Base-by-base conservation (phyloP, 2,888 invertebrate genomes). In the Agrilus cyanescens region DNA sequence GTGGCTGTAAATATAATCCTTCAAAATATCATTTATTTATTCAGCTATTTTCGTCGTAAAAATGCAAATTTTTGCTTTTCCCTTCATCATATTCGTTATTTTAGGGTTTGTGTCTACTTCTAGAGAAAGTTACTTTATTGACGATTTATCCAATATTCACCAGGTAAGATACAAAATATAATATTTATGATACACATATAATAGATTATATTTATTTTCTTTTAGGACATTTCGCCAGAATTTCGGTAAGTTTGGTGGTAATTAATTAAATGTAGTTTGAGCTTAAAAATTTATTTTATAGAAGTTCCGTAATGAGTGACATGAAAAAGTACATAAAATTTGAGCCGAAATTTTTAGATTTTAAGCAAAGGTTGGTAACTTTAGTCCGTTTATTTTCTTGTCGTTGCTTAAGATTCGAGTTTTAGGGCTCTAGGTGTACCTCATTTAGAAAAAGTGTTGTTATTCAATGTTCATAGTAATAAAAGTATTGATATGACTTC, bases 401-500 rank as follows among this genome's bases (percentile, higher is more conserved):
- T 41, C 40, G 39, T 38, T 40, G 8, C 38, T 15, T n/a, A 12
- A 38, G 29, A 8, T 38, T 12, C 4, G 3, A 36, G 48, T 72
- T 72, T 48, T 63, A 83, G 87, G 68, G 80, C 87, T 60, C 79
- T 95, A 61, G 94, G 93, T 49, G 80, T 85, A 62, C 86, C 94
- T 50, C 84, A 85, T 61, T 80, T 85, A 67, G 82, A 85, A 68
- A 76, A 80, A 61, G 94, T 95, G 51, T 85, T 84, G 55, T 73
- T 96, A 55, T 80, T 84, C 67, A 96, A 96, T 75, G 78, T 79
- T 57, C 87, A 86, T 71, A 71, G 73, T 54, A 88, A 91, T 71
- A 80, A 80, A 61, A 90, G 85, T 60, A 78, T 96, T 60, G 88
- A 90, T 66, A 79, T 96, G 63, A 83, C 88, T 62, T 93, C 94